Evolutionary conservation across 2,797 vertebrate genomes (phyloP).

Genomic region (Malurus leucopterus): DNA sequence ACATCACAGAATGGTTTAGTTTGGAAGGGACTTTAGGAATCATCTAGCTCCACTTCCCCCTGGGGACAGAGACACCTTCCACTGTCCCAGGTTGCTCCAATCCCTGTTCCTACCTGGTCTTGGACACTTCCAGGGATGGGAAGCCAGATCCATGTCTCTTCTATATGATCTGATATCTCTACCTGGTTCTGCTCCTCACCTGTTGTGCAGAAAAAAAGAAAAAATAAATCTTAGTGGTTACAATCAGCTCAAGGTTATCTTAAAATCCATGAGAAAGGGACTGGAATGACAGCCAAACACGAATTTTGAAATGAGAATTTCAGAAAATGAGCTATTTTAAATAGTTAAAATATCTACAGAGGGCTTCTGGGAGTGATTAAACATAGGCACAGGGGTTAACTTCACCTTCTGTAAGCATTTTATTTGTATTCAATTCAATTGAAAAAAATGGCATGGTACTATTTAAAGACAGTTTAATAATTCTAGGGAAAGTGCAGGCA

Average conservation of each 20-base stretch:
- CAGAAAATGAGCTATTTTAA: neutral
- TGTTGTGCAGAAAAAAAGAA: neutral
- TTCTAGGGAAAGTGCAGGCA: neutral
- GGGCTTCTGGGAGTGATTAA: neutral
- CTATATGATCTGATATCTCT: neutral
- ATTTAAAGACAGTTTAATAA: neutral
- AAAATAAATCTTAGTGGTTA: neutral
- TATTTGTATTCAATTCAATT: neutral
- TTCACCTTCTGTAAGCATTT: neutral
- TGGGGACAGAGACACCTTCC: neutral
- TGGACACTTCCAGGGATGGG: neutral
- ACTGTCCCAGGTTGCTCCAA: neutral
- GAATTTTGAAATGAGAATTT: neutral
- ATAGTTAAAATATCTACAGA: neutral
- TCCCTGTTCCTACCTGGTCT: neutral
- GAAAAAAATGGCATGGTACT: neutral
- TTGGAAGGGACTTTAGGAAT: neutral
- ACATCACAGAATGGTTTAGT: neutral
- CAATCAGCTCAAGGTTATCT: neutral
- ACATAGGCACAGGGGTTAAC: neutral
- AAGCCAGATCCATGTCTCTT: neutral
- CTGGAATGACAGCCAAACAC: neutral
- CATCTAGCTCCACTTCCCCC: neutral
- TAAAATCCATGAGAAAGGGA: neutral
- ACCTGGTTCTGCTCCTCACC: neutral